Percentiles rank a stretch among this genome's conserved stretches.
These are phyloP conservation scores for Tetrao urogallus DNA, from an alignment of 2,113 vertebrate genomes.

Conservation along the genomic window DNA sequence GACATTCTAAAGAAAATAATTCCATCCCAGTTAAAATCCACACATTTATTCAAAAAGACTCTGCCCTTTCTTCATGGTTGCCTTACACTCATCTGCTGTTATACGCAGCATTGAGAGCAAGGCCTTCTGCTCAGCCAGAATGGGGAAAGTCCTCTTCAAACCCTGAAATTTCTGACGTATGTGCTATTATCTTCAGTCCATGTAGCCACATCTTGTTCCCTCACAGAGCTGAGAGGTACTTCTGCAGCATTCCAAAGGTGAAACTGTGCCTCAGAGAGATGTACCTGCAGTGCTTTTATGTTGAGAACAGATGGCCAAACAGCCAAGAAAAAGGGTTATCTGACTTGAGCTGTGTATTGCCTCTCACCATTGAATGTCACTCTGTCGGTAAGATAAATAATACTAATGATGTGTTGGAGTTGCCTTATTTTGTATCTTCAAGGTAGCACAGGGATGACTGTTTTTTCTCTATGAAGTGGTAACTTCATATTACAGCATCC, in stretches of 20 bases:
- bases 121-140: not conserved
- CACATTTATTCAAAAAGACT: not conserved
- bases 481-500: not conserved
- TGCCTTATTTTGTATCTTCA: not conserved
- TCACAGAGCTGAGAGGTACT: not conserved
- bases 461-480: not conserved
- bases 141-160: not conserved
- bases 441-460: not conserved
- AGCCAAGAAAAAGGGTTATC: not conserved
- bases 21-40: too few relatives aligned
- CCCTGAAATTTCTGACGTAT: not conserved
- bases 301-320: not conserved
- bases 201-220: not conserved
- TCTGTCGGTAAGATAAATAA: not conserved
- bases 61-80: not conserved
- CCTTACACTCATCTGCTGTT: not conserved
- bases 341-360: not conserved
- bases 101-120: not conserved
- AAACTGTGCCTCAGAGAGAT: not conserved
- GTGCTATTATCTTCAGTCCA: not conserved
- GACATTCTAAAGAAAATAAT: too few relatives aligned
- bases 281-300: not conserved
- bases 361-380: not conserved
- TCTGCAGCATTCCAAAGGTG: not conserved
- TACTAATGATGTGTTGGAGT: not conserved